Conservation (phyloP, 1,140 invertebrate genomes). For the Leptinotarsa lineolata region DNA sequence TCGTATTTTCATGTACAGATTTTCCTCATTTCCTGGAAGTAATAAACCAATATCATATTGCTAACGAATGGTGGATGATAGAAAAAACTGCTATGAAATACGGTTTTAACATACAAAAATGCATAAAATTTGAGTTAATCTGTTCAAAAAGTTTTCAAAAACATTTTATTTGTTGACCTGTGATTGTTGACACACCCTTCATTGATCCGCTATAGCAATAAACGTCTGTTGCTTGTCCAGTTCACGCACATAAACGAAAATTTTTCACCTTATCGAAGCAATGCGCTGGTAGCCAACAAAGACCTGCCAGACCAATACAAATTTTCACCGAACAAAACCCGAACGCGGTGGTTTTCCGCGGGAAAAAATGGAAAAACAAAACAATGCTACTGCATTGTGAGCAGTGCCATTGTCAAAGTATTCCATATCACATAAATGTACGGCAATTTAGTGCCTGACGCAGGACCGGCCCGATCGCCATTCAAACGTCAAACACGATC, state of each 20-base stretch:
- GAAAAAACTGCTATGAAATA: too few relatives aligned
- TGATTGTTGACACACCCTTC: too few relatives aligned
- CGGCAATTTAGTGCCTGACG: slow-evolving; percentile 21
- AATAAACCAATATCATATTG: too few relatives aligned
- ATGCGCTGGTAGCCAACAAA: slow-evolving; percentile 17
- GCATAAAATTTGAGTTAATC: too few relatives aligned
- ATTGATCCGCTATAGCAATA: too few relatives aligned
- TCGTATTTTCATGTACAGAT: too few relatives aligned
- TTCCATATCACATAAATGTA: slow-evolving; percentile 29
- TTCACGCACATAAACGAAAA: not conserved
- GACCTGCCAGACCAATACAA: slow-evolving; percentile 7
- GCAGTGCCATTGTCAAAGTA: slow-evolving; percentile 24
- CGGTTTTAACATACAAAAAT: too few relatives aligned
- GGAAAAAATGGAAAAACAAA: slow-evolving; percentile 19
- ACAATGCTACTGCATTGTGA: slow-evolving; percentile 26
- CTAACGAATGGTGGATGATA: too few relatives aligned
- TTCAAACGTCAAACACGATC: slow-evolving; percentile 32
- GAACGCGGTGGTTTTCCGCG: slow-evolving; percentile 13
- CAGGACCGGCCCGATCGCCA: slow-evolving; percentile 23
- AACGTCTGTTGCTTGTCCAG: too few relatives aligned
- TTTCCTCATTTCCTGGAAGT: too few relatives aligned
- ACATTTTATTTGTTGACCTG: too few relatives aligned
- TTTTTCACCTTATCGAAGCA: slow-evolving; percentile 13
- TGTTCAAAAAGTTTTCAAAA: too few relatives aligned
- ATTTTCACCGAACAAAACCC: slow-evolving; percentile 27